These are phyloP conservation scores for Odocoileus virginianus DNA, from an alignment of 2,113 vertebrate species.

Conservation along the genomic window DNA sequence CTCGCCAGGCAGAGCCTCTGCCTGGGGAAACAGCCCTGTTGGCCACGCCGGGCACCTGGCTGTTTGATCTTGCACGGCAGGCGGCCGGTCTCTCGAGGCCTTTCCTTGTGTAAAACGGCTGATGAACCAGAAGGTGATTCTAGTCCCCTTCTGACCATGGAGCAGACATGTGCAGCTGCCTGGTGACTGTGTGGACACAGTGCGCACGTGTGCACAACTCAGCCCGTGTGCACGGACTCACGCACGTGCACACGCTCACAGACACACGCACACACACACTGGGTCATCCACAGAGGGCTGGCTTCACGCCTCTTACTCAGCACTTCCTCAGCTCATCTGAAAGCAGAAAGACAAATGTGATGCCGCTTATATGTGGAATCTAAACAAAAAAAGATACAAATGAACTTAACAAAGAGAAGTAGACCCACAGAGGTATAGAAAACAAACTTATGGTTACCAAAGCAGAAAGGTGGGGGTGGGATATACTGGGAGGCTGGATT, in stretches of 20 bases:
- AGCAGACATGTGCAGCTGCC: not conserved
- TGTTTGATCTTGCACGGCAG: not conserved
- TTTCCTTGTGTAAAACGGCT: not conserved
- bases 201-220: not conserved
- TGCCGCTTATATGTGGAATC: not conserved
- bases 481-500: not conserved
- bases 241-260: not conserved
- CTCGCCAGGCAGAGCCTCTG: not conserved
- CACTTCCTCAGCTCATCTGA: constrained; percentile 44
- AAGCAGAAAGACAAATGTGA: not conserved
- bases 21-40: not conserved
- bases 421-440: not conserved
- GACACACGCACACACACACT: not conserved
- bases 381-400: not conserved
- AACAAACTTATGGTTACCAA: not conserved
- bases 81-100: not conserved
- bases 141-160: not conserved
- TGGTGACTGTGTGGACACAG: not conserved
- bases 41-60: not conserved
- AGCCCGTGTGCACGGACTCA: not conserved
- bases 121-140: not conserved
- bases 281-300: not conserved
- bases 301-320: constrained; percentile 19
- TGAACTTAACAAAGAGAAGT: not conserved
- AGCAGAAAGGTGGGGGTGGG: not conserved